phyloP scores from a whole-genome alignment of 2,888 invertebrate species.

The Chorisops tibialis region DNA sequence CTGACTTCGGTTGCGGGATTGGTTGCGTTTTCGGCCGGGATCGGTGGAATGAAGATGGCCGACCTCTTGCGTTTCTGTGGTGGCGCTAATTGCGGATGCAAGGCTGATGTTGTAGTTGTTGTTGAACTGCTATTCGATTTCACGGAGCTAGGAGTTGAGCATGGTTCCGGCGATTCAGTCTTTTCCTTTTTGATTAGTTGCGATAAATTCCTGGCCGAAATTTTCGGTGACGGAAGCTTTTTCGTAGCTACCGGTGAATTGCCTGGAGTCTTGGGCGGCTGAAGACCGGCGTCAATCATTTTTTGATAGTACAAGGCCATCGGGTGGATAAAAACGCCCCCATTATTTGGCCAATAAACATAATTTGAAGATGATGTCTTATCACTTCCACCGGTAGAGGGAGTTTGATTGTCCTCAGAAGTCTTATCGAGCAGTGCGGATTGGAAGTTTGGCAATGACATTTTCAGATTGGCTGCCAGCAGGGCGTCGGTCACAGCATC shows the following conservation, averaged over 20 bases:
- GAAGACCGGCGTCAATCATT: constrained; percentile 57
- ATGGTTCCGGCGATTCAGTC: constrained; percentile 37
- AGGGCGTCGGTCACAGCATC: constrained; percentile 39
- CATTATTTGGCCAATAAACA: constrained; percentile 69
- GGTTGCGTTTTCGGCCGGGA: constrained; percentile 69
- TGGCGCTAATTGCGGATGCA: constrained; percentile 39
- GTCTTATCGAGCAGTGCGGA: constrained; percentile 48
- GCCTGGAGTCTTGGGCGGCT: constrained; percentile 47
- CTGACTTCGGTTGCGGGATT: constrained; percentile 82
- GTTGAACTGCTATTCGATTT: constrained; percentile 52
- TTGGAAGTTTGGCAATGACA: constrained; percentile 53
- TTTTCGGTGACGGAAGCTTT: constrained; percentile 41
- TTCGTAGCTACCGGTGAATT: constrained; percentile 49
- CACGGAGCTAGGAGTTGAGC: constrained; percentile 50
- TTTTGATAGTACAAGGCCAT: constrained; percentile 75
- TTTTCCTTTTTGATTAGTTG: constrained; percentile 31
- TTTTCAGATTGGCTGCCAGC: constrained; percentile 47
- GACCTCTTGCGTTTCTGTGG: constrained; percentile 73
- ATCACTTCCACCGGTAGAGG: constrained; percentile 50
- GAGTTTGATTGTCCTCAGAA: constrained; percentile 49
- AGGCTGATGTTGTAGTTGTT: constrained; percentile 50
- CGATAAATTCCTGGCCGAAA: constrained; percentile 27
- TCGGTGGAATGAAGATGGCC: constrained; percentile 80
- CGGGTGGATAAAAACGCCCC: constrained; percentile 66
- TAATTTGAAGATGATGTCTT: constrained; percentile 54